Evolutionary conservation across 2,888 invertebrate genomes (phyloP), one percentile per base, ranked within the genome.

Genomic region (Ectemnius continuus): DNA sequence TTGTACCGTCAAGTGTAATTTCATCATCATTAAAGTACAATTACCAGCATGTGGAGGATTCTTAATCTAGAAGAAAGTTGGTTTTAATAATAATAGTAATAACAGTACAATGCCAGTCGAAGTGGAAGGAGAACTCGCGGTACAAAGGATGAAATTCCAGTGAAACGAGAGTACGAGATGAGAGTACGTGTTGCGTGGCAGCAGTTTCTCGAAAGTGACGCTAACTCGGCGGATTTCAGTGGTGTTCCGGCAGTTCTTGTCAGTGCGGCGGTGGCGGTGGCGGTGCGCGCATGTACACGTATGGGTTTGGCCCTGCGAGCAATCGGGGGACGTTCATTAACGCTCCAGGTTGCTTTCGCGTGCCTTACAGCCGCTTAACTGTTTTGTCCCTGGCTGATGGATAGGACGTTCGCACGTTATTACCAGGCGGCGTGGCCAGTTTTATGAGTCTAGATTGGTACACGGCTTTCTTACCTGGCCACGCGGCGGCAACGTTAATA

Each of bases 371-470:
- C 78, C 84, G 86, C 80, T 88, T 87, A 86, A 87, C 86, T 88
- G 87, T 88, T 88, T 88, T 87, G 87, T 85, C 80, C 80, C 36
- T 63, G 75, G 67, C 84, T 89, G 89, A 89, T 88, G 86, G 87
- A 89, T 88, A 85, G 86, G 85, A 85, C 87, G 84, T 88, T 88
- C 87, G 86, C 88, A 88, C 88, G 86, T 89, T 89, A 89, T 88
- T 88, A 87, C 87, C 77, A 80, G 83, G 84, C 82, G 79, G 36
- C 78, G 73, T 74, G 78, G 84, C 82, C 83, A 85, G 84, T 85
- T 88, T 88, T 88, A 88, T 84, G 86, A 84, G 81, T 72, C 82
- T 81, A 86, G 87, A 88, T 88, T 86, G 87, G 88, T 83, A 79
- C 84, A 81, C 76, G 78, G 66, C 46, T 75, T 63, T 70, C 67